A percentile compares a stretch with the other conserved stretches of the same genome.
These are phyloP conservation scores for Spatula clypeata DNA, from an alignment of 2,797 vertebrate genomes.

Conservation along the genomic window DNA sequence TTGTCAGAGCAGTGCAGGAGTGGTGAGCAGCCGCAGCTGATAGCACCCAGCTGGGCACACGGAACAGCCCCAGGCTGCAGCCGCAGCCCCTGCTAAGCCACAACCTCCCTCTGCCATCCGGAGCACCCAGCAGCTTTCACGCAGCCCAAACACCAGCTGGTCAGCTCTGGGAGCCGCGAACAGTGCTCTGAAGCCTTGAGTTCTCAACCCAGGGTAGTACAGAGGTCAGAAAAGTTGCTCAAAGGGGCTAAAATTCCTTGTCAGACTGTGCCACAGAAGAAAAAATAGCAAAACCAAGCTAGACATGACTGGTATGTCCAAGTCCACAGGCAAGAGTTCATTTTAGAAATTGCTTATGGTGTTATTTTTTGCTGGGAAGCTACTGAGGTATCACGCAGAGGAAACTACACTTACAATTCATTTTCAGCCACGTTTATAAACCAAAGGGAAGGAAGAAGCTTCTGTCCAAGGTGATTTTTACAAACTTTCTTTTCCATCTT, in stretches of 20 bases:
- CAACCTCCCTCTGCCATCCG: not conserved
- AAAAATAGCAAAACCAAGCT: not conserved
- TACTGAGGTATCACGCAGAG: not conserved
- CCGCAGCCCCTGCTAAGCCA: not conserved
- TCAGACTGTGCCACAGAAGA: not conserved
- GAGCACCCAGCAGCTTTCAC: not conserved
- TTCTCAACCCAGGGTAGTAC: not conserved
- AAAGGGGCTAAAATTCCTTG: not conserved
- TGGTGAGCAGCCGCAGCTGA: not conserved
- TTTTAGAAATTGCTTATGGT: not conserved
- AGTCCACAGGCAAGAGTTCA: not conserved
- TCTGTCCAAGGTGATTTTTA: not conserved
- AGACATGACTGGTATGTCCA: not conserved
- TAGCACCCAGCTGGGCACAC: not conserved
- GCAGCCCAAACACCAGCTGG: not conserved
- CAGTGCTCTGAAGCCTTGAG: not conserved
- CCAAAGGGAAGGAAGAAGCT: not conserved
- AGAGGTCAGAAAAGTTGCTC: not conserved
- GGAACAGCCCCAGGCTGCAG: not conserved
- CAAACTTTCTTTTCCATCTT: not conserved
- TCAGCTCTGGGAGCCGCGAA: fast-evolving
- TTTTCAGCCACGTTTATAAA: not conserved
- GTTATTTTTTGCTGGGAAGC: not conserved
- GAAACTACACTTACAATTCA: not conserved
- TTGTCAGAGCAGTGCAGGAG: not conserved